Evolutionary conservation across 2,797 vertebrate species (phyloP), one percentile per base, ranked within the genome.

Genomic region (Schizopygopsis malacanthus): DNA sequence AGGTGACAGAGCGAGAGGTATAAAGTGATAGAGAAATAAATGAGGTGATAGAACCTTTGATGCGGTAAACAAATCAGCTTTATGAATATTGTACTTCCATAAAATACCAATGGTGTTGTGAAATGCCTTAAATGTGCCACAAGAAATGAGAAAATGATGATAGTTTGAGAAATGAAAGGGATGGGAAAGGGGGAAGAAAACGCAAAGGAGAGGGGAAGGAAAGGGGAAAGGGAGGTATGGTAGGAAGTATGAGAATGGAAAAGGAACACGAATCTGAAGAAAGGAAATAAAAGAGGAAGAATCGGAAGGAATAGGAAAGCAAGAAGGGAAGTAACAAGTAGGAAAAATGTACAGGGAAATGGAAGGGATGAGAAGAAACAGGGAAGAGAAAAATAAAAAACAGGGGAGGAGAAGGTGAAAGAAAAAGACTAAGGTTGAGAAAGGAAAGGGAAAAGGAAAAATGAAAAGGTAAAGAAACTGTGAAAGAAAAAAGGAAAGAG

Each of bases 41-140:
- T 45, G 10, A 47, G 25, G 37, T 73, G 39, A 73, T 61, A 82
- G 33, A 28, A 59, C 81, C 52, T 59, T 47, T 73, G 41, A 39
- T 28, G 52, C 7, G 28, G 59, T 84, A 84, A 84, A 84, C 43
- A 76, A 67, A 76, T 76, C 59, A 67, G 43, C 18, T 76, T 77
- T 25, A 77, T 65, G 56, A 73, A 61, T 61, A 45, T 41, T 33
- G 18, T 47, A 47, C 72, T 77, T 65, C 13, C 56, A 76, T 37
- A 76, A 84, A 65, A 52, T 65, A 28, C 67, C 20, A 82, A 20
- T 18, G 4, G 33, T 71, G 47, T 37, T 3, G 0, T 56, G 41
- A 61, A 43, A 61, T 11, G 37, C 56, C 39, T 43, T 25, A 63
- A 43, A 63, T 25, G 13, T 79, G 33, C 8, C 22, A 45, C 7